phyloP scores from a whole-genome alignment of 2,888 invertebrate species.

The Lagria hirta region DNA sequence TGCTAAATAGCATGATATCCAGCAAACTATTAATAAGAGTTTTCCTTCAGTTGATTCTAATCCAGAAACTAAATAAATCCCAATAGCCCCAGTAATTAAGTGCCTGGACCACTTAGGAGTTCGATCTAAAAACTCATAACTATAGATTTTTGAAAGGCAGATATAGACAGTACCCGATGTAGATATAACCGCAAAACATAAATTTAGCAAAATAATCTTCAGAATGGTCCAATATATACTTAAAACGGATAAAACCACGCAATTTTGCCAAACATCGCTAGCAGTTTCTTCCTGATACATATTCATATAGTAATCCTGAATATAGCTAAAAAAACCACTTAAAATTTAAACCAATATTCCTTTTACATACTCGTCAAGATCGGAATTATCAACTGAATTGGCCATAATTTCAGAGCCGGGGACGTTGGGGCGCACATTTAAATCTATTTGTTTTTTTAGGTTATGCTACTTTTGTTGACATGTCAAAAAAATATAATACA shows the following conservation, averaged over 20 bases:
- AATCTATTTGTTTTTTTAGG: no score
- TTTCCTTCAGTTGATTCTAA: slow-evolving; percentile 14
- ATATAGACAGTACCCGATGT: slow-evolving; percentile 7
- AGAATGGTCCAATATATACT: slow-evolving; percentile 11
- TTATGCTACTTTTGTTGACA: no score
- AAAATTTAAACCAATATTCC: no score
- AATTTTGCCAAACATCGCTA: slow-evolving; percentile 22
- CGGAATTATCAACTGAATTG: no score
- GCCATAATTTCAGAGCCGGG: no score
- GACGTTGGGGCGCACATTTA: no score
- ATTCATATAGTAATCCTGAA: slow-evolving; percentile 4
- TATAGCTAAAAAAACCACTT: slow-evolving; percentile 6
- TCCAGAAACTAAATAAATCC: slow-evolving; percentile 18
- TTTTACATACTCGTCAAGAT: no score
- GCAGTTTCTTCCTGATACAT: slow-evolving; percentile 19
- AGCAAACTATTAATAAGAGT: slow-evolving; percentile 15
- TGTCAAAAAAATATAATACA: no score
- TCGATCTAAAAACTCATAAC: slow-evolving; percentile 13
- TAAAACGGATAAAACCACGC: slow-evolving; percentile 18
- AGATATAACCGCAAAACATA: slow-evolving; percentile 14
- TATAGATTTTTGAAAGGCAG: not conserved
- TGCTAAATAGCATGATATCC: no score
- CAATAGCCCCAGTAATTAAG: slow-evolving; percentile 12
- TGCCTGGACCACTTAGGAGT: slow-evolving; percentile 7
- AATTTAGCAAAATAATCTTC: slow-evolving; percentile 16